phyloP scores from a whole-genome alignment of 1,140 invertebrate genomes.

The Dolichoris vasculosae region DNA sequence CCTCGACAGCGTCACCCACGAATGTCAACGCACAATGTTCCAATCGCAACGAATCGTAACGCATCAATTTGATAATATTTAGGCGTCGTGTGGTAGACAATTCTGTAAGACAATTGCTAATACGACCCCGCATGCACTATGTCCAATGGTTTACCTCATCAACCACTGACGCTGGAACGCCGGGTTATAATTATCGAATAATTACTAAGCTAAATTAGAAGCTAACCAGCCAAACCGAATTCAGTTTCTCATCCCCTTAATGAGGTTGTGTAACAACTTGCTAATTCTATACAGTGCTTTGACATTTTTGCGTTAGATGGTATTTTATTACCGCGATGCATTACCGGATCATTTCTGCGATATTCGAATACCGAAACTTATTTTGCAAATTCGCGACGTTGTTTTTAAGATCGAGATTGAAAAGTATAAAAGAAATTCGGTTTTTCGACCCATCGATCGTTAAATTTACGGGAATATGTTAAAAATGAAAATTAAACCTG shows the following conservation, averaged over 20 bases:
- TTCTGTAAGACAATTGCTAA: slow-evolving; percentile 12
- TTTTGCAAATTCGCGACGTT: no score
- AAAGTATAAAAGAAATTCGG: no score
- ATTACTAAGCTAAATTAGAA: slow-evolving; percentile 44
- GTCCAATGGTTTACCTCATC: slow-evolving; percentile 17
- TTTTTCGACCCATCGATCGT: no score
- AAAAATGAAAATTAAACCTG: no score
- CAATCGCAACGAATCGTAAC: no score
- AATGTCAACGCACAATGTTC: no score
- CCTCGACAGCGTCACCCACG: no score
- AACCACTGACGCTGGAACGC: neutral
- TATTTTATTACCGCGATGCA: neutral
- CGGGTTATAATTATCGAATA: slow-evolving; percentile 41
- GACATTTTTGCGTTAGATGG: neutral
- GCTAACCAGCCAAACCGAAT: slow-evolving; percentile 38
- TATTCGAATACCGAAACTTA: no score
- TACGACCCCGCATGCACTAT: neutral
- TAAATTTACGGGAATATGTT: no score
- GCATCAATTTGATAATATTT: neutral
- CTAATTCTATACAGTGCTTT: neutral
- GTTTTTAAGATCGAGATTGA: no score
- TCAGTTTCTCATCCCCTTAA: slow-evolving; percentile 30
- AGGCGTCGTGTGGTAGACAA: neutral
- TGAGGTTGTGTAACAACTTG: slow-evolving; percentile 19
- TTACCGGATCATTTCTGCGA: neutral